Base-by-base conservation (phyloP, 2,797 vertebrate species). In the Rallus crepitans region DNA sequence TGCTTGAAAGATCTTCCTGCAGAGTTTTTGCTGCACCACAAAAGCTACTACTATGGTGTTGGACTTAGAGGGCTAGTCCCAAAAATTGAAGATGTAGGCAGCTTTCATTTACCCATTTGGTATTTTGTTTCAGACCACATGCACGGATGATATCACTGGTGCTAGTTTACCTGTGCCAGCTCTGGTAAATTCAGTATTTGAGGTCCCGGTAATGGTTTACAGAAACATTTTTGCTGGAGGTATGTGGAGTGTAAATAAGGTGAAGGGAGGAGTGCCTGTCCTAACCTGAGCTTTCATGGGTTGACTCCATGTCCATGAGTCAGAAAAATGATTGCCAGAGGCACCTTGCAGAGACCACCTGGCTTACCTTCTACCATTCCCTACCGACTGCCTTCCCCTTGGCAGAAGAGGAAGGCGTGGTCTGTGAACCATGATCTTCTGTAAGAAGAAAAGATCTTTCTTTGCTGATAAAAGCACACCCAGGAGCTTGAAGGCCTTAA, bases 191-290 rank as follows among this genome's bases (percentile, higher is more conserved):
- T 82, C 53, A 59, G 1, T 84, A 59, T 79, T 79, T 84, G 39
- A 78, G 31, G 17, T 79, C 13, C 17, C 4, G 8, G 56, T 84
- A 95, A 95, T 72, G 50, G 69, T 90, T 95, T 56, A 83, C 47
- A 76, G 73, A 65, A 83, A 50, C 12, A 6, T 75, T 63, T 91
- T 64, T 71, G 88, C 39, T 81, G 42, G 31, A 88, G 61, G 24
- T 42, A 88, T 55, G 70, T 45, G 70, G 52, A 90, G 23, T 28
- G 59, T 65, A 93, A 93, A 72, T 65, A 94, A 55, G 55, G 16
- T 61, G 27, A 66, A 6, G 35, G 66, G 12, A 92, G 55, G 12
- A 76, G 30, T 24, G 6, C 9, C 40, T 55, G 11, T 35, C 40
- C 33, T 61, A 81, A 66, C 6, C 19, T 52, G 47, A 89, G 35